Conservation (phyloP, 2,888 invertebrate species). For the Lordiphosa fenestrarum region DNA sequence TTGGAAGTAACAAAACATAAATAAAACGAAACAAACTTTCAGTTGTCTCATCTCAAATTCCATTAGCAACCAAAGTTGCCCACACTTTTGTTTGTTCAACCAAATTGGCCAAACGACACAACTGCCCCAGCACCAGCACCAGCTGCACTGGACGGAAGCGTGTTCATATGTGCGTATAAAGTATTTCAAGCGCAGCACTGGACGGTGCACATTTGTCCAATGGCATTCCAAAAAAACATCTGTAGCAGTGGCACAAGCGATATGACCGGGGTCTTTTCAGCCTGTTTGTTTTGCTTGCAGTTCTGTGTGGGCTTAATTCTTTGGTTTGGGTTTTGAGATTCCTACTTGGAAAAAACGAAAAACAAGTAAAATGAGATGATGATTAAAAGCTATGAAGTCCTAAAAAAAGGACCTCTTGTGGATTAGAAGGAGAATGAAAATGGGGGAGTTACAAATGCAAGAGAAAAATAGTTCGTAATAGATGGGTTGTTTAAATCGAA, state of each 20-base stretch:
- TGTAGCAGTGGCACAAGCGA: not conserved
- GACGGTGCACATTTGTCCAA: conserved; percentile 36
- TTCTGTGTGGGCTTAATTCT: not conserved
- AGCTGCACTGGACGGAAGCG: conserved; percentile 50
- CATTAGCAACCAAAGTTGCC: conserved; percentile 34
- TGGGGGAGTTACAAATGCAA: too few species aligned
- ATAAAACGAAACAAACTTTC: conserved; percentile 11
- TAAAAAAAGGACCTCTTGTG: too few species aligned
- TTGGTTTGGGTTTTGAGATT: too few species aligned
- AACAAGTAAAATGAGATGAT: too few species aligned
- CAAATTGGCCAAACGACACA: conserved; percentile 20
- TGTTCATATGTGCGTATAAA: conserved; percentile 43
- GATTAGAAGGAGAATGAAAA: too few species aligned
- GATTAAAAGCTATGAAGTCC: too few species aligned
- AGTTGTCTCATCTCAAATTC: conserved; percentile 39
- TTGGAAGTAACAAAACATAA: conserved; percentile 1
- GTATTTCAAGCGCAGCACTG: conserved; percentile 54
- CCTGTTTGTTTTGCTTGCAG: conserved; percentile 7
- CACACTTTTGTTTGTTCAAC: conserved; percentile 14
- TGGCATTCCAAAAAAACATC: conserved; percentile 8
- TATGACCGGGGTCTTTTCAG: conserved; percentile 10
- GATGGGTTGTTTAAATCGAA: too few species aligned
- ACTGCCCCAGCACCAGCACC: conserved; percentile 17
- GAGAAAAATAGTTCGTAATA: too few species aligned
- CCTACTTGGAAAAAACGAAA: too few species aligned